A percentile compares a stretch with the other conserved stretches of the same genome.
phyloP scores from a whole-genome alignment of 2,888 invertebrate species.

The Ochropleura plecta region DNA sequence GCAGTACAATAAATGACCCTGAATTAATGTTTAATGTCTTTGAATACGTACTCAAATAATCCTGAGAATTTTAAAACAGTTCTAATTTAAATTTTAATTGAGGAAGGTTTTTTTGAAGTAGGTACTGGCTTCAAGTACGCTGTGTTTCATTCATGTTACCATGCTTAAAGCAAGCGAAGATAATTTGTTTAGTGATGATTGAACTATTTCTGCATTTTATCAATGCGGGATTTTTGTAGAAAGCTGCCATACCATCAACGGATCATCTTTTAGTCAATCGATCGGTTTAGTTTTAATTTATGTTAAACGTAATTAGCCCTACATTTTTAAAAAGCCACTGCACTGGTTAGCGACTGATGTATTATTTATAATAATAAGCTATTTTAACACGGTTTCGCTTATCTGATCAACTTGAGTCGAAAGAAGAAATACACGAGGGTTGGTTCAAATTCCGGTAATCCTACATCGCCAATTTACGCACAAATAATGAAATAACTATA shows the following conservation, averaged over 20 bases:
- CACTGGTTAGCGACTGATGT: not conserved
- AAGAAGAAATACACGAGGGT: too few relatives aligned
- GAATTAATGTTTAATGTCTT: not conserved
- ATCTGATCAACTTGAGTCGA: too few relatives aligned
- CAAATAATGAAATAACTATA: too few relatives aligned
- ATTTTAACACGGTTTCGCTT: too few relatives aligned
- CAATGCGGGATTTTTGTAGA: not conserved
- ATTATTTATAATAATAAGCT: too few relatives aligned
- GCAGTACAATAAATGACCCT: not conserved
- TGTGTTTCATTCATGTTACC: not conserved
- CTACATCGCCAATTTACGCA: too few relatives aligned
- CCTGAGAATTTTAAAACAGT: not conserved
- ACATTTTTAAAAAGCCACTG: conserved; percentile 5
- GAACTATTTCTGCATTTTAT: not conserved
- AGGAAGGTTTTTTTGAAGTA: conserved; percentile 15
- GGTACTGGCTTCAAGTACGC: not conserved
- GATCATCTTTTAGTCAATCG: not conserved
- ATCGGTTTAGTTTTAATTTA: conserved; percentile 25
- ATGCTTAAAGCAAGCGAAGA: not conserved
- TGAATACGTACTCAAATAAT: not conserved
- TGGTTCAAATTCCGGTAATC: too few relatives aligned
- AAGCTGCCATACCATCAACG: too few relatives aligned
- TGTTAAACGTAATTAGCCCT: conserved; percentile 4
- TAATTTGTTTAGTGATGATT: not conserved
- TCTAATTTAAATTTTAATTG: conserved; percentile 24